Evolutionary conservation across 2,113 vertebrate species (phyloP).

Genomic region (Dipodomys stephensi): DNA sequence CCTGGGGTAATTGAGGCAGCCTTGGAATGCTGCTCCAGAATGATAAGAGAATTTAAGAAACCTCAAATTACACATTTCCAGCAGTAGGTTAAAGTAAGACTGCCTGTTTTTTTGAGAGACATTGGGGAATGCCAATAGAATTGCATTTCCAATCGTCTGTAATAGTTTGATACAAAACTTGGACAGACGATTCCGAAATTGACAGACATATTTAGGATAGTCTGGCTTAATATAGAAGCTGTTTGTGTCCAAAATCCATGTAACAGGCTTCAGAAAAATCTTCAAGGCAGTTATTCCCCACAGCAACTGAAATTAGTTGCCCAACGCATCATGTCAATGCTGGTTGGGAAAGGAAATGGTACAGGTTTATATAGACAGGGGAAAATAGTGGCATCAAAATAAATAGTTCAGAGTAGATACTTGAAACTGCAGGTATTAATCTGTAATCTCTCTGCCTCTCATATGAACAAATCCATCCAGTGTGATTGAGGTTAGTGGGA

Average conservation of each 20-base stretch:
- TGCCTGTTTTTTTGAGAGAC: background rate
- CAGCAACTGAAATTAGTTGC: background rate
- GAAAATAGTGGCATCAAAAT: background rate
- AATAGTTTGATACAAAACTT: background rate
- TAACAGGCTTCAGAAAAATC: background rate
- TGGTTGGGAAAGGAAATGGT: background rate
- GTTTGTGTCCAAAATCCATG: background rate
- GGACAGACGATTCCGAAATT: background rate
- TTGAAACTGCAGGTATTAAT: background rate
- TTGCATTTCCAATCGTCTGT: background rate
- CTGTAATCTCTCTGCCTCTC: background rate
- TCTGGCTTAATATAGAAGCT: background rate
- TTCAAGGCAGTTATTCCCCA: conserved; percentile 17
- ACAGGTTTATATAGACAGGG: background rate
- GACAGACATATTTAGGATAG: background rate
- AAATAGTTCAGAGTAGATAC: background rate
- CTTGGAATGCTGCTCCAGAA: background rate
- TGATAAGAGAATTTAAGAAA: background rate
- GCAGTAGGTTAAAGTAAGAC: background rate
- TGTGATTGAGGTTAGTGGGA: background rate
- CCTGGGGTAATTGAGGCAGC: background rate
- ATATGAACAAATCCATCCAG: background rate
- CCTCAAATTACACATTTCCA: background rate
- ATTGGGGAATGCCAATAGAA: background rate
- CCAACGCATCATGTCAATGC: background rate